Percentiles rank a stretch among this genome's conserved stretches.
These are phyloP conservation scores for Chromis chromis DNA, from an alignment of 2,797 vertebrate genomes.

Conservation along the genomic window DNA sequence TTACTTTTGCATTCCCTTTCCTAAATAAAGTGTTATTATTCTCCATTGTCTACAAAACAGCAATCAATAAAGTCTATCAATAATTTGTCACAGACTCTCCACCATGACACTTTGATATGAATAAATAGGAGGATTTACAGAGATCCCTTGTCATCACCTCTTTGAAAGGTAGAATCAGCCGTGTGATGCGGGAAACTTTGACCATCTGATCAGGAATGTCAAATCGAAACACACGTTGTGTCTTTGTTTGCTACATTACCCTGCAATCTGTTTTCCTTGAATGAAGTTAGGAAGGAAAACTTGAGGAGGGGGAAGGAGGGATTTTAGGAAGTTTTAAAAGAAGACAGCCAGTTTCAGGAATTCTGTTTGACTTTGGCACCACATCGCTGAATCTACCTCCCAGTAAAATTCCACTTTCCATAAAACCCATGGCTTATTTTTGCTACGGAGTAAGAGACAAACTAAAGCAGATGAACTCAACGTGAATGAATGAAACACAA, in stretches of 20 bases:
- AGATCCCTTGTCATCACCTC: conserved; percentile 6
- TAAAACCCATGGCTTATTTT: conserved; percentile 67
- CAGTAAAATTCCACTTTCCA: background rate
- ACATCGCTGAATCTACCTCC: conserved; percentile 32
- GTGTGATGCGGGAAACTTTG: conserved; percentile 8
- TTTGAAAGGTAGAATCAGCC: conserved; percentile 44
- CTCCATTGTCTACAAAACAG: conserved; percentile 62
- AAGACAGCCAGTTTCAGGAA: background rate
- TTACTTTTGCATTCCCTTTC: conserved; percentile 41
- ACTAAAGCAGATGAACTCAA: conserved; percentile 41
- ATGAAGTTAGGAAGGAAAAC: background rate
- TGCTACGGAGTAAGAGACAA: conserved; percentile 58
- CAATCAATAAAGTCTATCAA: conserved; percentile 50
- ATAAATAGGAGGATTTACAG: conserved; percentile 59
- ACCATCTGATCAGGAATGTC: background rate
- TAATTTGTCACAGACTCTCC: conserved; percentile 62
- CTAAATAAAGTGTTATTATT: conserved; percentile 48
- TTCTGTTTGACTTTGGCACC: background rate
- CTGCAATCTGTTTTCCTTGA: background rate
- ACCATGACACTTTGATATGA: conserved; percentile 62
- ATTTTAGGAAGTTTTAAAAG: background rate
- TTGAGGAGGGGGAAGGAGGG: background rate
- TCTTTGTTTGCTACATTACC: conserved; percentile 42
- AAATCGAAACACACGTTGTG: background rate
- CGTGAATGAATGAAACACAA: background rate